Evolutionary conservation across 2,888 invertebrate species (phyloP), one percentile per base, ranked within the genome.

Genomic region (Gibbula magus): DNA sequence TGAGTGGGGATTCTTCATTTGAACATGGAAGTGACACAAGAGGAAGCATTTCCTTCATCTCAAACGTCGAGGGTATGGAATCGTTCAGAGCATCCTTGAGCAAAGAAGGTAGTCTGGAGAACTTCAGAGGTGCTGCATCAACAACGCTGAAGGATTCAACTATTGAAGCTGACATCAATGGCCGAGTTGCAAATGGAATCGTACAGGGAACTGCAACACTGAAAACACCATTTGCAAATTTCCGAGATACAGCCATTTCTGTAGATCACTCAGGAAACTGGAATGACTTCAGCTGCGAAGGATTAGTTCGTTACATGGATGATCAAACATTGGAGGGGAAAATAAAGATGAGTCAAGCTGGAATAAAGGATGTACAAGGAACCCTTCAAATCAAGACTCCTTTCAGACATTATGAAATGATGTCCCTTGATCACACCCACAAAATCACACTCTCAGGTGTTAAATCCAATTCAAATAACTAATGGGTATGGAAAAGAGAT

Each of bases 271-370:
- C 81, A 67, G 56, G 84, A 79, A 76, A 52, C 79, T 70, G 20
- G 77, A 78, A 67, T 78, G 73, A 82, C 79, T 56, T 85, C 81
- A 35, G 79, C 1, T 77, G 83, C 73, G 82, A 79, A 32, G 84
- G 77, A 16, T 81, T 79, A 18, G 8, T 87, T 5, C 74, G 83
- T 20, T 86, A 82, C 61, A 79, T 79, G 54, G 79, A 79, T 32
- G 73, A 54, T 18, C 53, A 75, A 54, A 54, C 54, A 29, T 18
- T 75, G 25, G 53, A 75, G 18, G 56, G 75, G 1, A 75, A 52
- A 75, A 16, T 54, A 10, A n/a, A n/a, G 25, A 35, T 75, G 20
- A 20, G 10, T 13, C 29, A 29, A 16, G 13, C 22, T 35, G 53
- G 53, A 25, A 32, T 53, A 5, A 54, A 32, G 4, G 25, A 51